Conservation (phyloP, 2,888 invertebrate species). For the Orchesellides sinensis region DNA sequence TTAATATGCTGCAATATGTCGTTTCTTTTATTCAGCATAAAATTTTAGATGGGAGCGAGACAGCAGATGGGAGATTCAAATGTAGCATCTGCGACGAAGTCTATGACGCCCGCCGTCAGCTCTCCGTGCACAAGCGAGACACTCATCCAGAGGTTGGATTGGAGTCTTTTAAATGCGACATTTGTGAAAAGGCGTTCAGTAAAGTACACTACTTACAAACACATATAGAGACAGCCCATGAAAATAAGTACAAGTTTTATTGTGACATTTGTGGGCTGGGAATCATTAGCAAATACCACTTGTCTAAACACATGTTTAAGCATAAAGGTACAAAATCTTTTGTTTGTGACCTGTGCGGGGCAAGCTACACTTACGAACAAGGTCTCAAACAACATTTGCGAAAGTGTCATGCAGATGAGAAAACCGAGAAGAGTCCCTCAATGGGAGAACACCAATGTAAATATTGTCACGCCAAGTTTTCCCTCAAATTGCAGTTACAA, state of each 20-base stretch:
- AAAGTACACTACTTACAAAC: not conserved
- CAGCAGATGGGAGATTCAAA: not conserved
- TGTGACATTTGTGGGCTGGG: slow-evolving; percentile 31
- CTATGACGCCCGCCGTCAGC: not conserved
- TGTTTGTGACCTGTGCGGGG: slow-evolving; percentile 19
- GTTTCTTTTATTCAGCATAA: slow-evolving; percentile 13
- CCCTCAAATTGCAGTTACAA: not conserved
- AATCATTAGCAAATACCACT: not conserved
- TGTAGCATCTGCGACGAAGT: slow-evolving; percentile 7
- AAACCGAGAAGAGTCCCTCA: not conserved
- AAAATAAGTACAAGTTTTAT: slow-evolving; percentile 7
- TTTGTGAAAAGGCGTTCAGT: not conserved
- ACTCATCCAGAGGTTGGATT: slow-evolving; percentile 6
- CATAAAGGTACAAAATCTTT: not conserved
- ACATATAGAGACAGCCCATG: not conserved
- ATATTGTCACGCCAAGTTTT: not conserved
- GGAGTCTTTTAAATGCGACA: not conserved
- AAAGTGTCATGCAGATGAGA: not conserved
- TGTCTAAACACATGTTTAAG: not conserved
- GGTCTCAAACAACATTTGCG: not conserved
- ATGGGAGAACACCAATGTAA: slow-evolving; percentile 6
- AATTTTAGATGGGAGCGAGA: slow-evolving; percentile 1
- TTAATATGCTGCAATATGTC: not conserved
- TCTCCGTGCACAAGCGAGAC: slow-evolving; percentile 1
- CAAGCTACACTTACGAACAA: not conserved